Evolutionary conservation across 2,113 vertebrate genomes (phyloP).

Genomic region (Heliornis fulica): DNA sequence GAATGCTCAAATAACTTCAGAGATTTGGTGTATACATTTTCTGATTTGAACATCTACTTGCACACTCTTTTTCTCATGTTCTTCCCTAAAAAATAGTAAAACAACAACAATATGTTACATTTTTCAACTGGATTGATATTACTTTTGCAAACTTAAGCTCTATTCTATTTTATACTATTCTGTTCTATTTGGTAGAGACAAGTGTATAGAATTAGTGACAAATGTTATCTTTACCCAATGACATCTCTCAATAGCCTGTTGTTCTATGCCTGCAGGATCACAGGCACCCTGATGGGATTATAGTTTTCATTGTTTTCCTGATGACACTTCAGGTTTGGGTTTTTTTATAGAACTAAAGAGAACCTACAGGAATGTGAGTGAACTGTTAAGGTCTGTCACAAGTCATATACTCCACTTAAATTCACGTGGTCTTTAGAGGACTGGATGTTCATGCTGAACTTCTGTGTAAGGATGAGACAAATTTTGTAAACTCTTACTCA

Average conservation of each 20-base stretch:
- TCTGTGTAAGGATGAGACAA: background rate
- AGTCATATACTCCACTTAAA: background rate
- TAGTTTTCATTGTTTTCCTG: background rate
- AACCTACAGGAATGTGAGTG: background rate
- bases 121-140: background rate
- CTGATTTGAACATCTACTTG: background rate
- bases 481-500: background rate
- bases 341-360: background rate
- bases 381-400: background rate
- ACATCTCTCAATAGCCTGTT: background rate
- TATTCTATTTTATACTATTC: background rate
- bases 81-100: background rate
- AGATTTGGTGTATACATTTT: background rate
- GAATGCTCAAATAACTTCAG: background rate
- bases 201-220: background rate
- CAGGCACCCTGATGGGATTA: background rate
- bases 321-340: background rate
- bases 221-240: background rate
- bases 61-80: accelerated
- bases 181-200: background rate
- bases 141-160: background rate
- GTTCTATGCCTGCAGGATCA: background rate
- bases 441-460: background rate
- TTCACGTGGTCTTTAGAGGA: background rate
- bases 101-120: background rate